Base-by-base conservation (phyloP, 2,888 invertebrate genomes). In the Dasysyrphus albostriatus region DNA sequence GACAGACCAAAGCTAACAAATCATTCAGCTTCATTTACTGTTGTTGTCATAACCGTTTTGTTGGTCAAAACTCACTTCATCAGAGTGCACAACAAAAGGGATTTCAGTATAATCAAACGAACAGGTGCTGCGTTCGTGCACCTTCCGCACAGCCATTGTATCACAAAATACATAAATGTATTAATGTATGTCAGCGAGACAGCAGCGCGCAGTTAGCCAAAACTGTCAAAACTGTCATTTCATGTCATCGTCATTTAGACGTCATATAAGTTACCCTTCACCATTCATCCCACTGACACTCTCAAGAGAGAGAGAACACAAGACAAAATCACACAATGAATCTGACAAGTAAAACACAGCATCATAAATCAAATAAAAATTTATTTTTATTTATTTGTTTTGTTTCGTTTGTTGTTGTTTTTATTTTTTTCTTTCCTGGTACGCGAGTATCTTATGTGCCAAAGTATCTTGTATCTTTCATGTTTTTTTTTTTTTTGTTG, bases 211-310 rank as follows among this genome's bases (percentile, higher is more conserved):
- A 83, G 82, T 87, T 87, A 87, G 87, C 78, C 75, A 75, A 83
- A 87, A 87, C 87, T 87, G 87, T 87, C 87, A 59, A 72, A 87
- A 83, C 78, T 87, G 87, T 87, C 87, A 83, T 87, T 79, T 74
- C 87, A 87, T 75, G 83, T 87, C 87, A 83, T 87, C 83, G 78
- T 79, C 87, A 87, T 87, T 42, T 59, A 67, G 54, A 65, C 72
- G 70, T 80, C 75, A 74, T 54, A 51, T 58, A 37, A 24, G 59
- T 44, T 37, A 54, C 67, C 59, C 51, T 70, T 59, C 73, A 54
- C 34, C 73, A 72, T 76, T 70, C 59, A 56, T 63, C 58, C 61
- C 54, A 76, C 70, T 76, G 81, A 65, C 81, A 76, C 54, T 75
- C 51, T 75, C 51, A 24, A 24, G 24, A 24, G 24, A 69, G 72